Base-by-base conservation (phyloP, 2,888 invertebrate species). In the Drosophila quasianomalipes region DNA sequence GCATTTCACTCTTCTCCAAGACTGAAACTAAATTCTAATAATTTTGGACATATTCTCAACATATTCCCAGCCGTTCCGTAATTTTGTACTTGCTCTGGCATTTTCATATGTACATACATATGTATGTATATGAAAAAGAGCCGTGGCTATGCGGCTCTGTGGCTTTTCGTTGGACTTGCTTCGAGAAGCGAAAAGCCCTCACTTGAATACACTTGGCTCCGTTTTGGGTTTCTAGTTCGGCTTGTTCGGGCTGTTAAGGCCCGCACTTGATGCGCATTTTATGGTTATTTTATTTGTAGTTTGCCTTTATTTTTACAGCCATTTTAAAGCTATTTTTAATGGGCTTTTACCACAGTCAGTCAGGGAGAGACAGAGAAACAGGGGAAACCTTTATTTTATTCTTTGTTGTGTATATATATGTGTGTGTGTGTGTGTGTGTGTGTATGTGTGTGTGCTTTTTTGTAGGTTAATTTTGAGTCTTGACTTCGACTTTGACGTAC, bases 261-360 rank as follows among this genome's bases (percentile, higher is more conserved):
- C 91, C 91, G 84, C 89, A 89, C 78, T 84, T 90, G 83, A 89
- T 70, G 75, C 83, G 84, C 87, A 73, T 89, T 85, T 85, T 81
- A 89, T 89, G 82, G 71, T 84, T 67, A 76, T 89, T 82, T 83
- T 89, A 86, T 86, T 85, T 91, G 84, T 85, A 82, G 91, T 67
- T 86, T 74, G 76, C 74, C 72, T 85, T 89, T 82, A 74, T 82
- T 90, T 83, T 87, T 79, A 91, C 88, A 76, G 76, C 88, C 85
- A 91, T 76, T 85, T 85, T 72, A 81, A 81, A 76, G 91, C 87
- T 83, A 86, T 75, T 85, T 90, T 85, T 91, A 85, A 85, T 91
- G 90, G 87, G 64, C 85, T 75, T 84, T 85, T 87, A 81, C 91
- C 61, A 49, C 58, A 63, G 47, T 51, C 47, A 4, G 47, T 26